Evolutionary conservation across 2,888 invertebrate genomes (phyloP), one percentile per base, ranked within the genome.

Genomic region (Apodemia zela): DNA sequence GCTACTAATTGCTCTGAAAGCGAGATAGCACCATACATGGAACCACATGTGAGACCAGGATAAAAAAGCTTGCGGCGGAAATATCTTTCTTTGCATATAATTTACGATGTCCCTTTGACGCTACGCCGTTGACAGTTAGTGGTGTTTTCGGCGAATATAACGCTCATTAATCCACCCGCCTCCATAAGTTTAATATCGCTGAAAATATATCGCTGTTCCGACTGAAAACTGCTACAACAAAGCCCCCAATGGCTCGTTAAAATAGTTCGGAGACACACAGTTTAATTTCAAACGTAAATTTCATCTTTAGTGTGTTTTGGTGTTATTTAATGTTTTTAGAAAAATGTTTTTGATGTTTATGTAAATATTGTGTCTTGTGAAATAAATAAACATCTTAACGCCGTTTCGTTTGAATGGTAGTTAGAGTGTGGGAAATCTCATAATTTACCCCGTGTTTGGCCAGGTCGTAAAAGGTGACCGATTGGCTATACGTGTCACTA

Each of bases 211-310:
- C 72, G 78, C 77, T 76, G 72, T 70, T 38, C 73, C 74, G 58
- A 58, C 25, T 58, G 42, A 45, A 42, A 57, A 45, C 25, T 38
- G 49, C 57, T 38, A 35, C 62, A 87, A 88, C 88, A 89, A 88
- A 90, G 87, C 75, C 67, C 68, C 78, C 78, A 80, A 87, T 85
- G 89, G 84, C 79, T 88, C 87, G 84, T 84, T 89, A 84, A 86
- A 74, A 75, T 74, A 69, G 58, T 63, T 63, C 18, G 62, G 15
- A 59, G 33, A 35, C 33, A 63, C 59, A 59, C 45, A 59, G 59
- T 59, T 18, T 45, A 63, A 59, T 63, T 63, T 58, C 13, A 45
- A 63, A 33, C 42, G 47, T 58, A 63, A 59, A 63, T 54, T 25
- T 54, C 15, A 25, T 54, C 54, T 54, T 25, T 54, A 21, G 25